Evolutionary conservation across 2,797 vertebrate species (phyloP).

Genomic region (Danio choprae): DNA sequence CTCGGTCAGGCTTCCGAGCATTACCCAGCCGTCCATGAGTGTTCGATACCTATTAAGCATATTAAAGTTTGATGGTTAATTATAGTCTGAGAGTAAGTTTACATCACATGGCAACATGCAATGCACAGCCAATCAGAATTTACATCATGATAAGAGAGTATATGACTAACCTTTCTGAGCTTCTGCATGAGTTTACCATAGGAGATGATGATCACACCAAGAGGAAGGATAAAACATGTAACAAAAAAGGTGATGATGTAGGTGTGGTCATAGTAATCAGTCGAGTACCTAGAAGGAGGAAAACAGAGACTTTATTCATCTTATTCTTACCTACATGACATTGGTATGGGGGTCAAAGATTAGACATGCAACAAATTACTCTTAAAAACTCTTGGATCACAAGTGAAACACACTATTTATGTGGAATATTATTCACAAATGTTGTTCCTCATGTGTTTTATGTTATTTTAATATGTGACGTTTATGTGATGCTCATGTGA

Average conservation of each 20-base stretch:
- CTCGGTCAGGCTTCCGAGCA: slow-evolving; percentile 84
- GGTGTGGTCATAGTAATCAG: slow-evolving; percentile 76
- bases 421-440: too few relatives aligned
- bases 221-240: slow-evolving; percentile 88
- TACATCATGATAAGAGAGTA: not conserved
- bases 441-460: too few relatives aligned
- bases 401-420: too few relatives aligned
- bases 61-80: slow-evolving; percentile 5
- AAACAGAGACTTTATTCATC: not conserved
- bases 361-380: too few relatives aligned
- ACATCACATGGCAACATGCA: not conserved
- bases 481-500: too few relatives aligned
- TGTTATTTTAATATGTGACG: too few relatives aligned
- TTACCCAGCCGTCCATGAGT: slow-evolving; percentile 79
- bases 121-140: not conserved
- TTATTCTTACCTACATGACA: not conserved
- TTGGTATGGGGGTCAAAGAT: not conserved
- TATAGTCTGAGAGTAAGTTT: not conserved
- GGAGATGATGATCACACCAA: slow-evolving; percentile 85
- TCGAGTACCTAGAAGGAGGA: slow-evolving; percentile 82
- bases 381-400: too few relatives aligned
- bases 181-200: slow-evolving; percentile 88
- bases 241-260: slow-evolving; percentile 88
- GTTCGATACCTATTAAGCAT: slow-evolving; percentile 79
- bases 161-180: slow-evolving; percentile 82